These are phyloP conservation scores for Drosophila bunnanda DNA, from an alignment of 2,888 invertebrate genomes.

Conservation along the genomic window DNA sequence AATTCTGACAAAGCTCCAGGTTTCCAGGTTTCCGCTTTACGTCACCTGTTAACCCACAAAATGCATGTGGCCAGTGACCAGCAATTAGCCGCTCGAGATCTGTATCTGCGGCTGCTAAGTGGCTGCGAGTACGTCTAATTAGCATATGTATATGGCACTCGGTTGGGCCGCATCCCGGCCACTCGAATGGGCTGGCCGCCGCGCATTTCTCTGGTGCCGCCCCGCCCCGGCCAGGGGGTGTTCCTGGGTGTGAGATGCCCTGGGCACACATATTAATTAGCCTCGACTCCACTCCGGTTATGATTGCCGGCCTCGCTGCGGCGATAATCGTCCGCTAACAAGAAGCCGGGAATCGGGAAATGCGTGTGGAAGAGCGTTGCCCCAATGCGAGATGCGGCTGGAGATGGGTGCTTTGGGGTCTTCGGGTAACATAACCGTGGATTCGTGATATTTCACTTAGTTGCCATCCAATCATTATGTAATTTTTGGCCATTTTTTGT, in stretches of 20 bases:
- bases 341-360: slow-evolving; percentile 29
- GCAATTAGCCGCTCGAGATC: slow-evolving; percentile 68
- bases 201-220: slow-evolving; percentile 33
- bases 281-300: slow-evolving; percentile 7
- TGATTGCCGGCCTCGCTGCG: slow-evolving; percentile 35
- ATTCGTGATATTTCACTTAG: slow-evolving; percentile 29
- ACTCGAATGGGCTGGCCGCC: slow-evolving; percentile 14
- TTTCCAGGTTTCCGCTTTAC: slow-evolving; percentile 31
- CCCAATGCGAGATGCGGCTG: slow-evolving; percentile 16
- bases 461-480: slow-evolving; percentile 15
- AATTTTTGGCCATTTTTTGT: slow-evolving; percentile 16
- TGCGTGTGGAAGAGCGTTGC: slow-evolving; percentile 21
- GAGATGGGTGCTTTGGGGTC: background rate
- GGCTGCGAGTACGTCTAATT: slow-evolving; percentile 57
- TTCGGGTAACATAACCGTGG: background rate
- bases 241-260: slow-evolving; percentile 42
- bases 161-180: slow-evolving; percentile 14
- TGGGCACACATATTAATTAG: slow-evolving; percentile 47
- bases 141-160: slow-evolving; percentile 50
- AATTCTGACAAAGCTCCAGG: slow-evolving; percentile 31
- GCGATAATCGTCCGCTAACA: slow-evolving; percentile 48
- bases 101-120: slow-evolving; percentile 51
- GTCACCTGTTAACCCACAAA: slow-evolving; percentile 75
- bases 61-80: slow-evolving; percentile 66
- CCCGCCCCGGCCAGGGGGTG: slow-evolving; percentile 18